Percentiles rank a stretch among this genome's conserved stretches.
Conservation (phyloP, 1,140 invertebrate species). For the Diabrotica undecimpunctata region DNA sequence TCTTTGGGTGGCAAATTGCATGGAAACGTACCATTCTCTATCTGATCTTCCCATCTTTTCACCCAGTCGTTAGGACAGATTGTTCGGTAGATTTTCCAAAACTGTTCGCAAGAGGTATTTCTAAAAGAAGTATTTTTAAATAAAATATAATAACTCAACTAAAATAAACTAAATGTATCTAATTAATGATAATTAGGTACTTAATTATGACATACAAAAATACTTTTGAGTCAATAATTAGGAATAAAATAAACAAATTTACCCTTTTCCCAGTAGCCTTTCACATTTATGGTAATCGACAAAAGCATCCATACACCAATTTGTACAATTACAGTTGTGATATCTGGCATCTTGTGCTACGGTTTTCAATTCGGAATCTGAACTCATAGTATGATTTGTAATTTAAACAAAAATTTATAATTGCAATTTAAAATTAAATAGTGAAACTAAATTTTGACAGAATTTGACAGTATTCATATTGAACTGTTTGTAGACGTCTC, state of each 20-base stretch:
- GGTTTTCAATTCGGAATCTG: slow-evolving; percentile 6
- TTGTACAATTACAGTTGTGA: slow-evolving; percentile 26
- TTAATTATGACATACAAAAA: no score
- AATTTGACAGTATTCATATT: no score
- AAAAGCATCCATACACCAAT: slow-evolving; percentile 30
- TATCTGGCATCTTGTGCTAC: slow-evolving; percentile 26
- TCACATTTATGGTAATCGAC: slow-evolving; percentile 30
- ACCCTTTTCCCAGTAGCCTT: slow-evolving; percentile 30
- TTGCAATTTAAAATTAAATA: no score
- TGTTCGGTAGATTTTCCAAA: slow-evolving; percentile 76
- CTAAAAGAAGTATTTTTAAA: slow-evolving; percentile 15
- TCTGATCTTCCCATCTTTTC: slow-evolving; percentile 87
- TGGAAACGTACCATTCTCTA: slow-evolving; percentile 75
- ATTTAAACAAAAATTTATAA: no score
- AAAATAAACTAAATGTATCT: no score
- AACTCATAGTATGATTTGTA: no score
- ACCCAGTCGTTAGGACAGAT: slow-evolving; percentile 88
- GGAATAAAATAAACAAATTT: background rate
- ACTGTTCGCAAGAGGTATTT: slow-evolving; percentile 81
- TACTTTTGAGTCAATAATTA: no score
- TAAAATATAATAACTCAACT: no score
- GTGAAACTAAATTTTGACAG: no score
- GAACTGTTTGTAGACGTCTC: no score
- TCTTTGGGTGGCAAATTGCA: slow-evolving; percentile 49
- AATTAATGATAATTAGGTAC: no score